Conservation (phyloP, 2,888 invertebrate species). For the Toxonevra muliebris region DNA sequence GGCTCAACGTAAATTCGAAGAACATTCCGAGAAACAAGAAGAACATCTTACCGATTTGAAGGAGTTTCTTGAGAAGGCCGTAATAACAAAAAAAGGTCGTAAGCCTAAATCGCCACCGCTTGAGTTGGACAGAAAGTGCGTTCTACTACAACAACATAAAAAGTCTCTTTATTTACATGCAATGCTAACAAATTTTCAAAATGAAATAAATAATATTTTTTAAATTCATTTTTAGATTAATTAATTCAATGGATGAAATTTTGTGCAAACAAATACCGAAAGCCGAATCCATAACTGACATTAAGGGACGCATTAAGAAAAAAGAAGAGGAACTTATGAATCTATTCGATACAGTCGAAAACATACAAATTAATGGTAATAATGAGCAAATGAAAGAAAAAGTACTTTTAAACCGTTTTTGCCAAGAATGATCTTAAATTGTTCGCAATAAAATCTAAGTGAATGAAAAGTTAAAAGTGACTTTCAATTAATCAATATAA, state of each 20-base stretch:
- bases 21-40: slow-evolving; percentile 50
- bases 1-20: slow-evolving; percentile 48
- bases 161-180: too few relatives aligned
- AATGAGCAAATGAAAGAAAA: slow-evolving; percentile 14
- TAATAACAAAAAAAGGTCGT: slow-evolving; percentile 46
- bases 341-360: slow-evolving; percentile 51
- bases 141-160: background rate
- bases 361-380: slow-evolving; percentile 26
- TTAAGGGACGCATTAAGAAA: slow-evolving; percentile 52
- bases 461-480: background rate
- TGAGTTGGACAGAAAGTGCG: slow-evolving; percentile 42
- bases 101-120: slow-evolving; percentile 27
- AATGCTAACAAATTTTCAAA: too few relatives aligned
- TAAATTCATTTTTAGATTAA: slow-evolving; percentile 38
- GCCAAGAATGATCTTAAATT: background rate
- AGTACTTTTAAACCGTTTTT: background rate
- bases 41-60: slow-evolving; percentile 54
- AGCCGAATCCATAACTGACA: slow-evolving; percentile 51
- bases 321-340: slow-evolving; percentile 56
- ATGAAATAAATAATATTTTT: background rate
- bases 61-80: slow-evolving; percentile 53
- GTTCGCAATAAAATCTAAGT: background rate
- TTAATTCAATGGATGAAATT: slow-evolving; percentile 55
- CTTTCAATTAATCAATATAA: background rate
- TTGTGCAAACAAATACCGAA: slow-evolving; percentile 48